These are phyloP conservation scores for human DNA, from an alignment of 2,113 vertebrate species.

Conservation along the genomic window DNA sequence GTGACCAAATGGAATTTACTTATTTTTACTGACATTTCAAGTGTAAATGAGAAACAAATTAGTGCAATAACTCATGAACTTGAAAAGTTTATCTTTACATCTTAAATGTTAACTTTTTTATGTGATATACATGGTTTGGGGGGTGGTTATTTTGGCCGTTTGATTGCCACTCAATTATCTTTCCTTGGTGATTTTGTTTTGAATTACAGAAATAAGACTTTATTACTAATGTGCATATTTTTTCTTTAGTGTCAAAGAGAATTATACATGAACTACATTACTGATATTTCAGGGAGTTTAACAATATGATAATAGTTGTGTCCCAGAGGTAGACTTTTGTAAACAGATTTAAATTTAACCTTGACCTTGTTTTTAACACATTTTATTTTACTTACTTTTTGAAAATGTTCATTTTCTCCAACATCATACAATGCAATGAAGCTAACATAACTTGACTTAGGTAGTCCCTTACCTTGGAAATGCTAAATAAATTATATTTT, in stretches of 20 bases:
- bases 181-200: not conserved
- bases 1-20: not conserved
- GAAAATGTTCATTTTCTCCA: not conserved
- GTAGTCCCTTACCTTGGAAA: not conserved
- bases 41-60: conserved; percentile 27
- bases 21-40: not conserved
- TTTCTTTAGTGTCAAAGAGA: conserved; percentile 18
- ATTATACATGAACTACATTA: not conserved
- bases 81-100: not conserved
- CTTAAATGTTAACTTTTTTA: conserved; percentile 36
- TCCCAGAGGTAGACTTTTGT: not conserved
- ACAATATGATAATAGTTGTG: not conserved
- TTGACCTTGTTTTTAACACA: not conserved
- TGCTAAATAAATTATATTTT: not conserved
- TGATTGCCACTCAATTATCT: not conserved
- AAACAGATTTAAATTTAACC: conserved; percentile 30
- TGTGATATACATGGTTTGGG: not conserved
- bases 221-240: not conserved
- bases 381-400: not conserved
- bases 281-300: not conserved
- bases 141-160: not conserved
- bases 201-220: conserved; percentile 31
- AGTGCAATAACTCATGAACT: not conserved
- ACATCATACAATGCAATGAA: not conserved
- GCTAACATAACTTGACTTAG: not conserved